phyloP scores from a whole-genome alignment of 2,113 vertebrate species.

The Pampusana beccarii region DNA sequence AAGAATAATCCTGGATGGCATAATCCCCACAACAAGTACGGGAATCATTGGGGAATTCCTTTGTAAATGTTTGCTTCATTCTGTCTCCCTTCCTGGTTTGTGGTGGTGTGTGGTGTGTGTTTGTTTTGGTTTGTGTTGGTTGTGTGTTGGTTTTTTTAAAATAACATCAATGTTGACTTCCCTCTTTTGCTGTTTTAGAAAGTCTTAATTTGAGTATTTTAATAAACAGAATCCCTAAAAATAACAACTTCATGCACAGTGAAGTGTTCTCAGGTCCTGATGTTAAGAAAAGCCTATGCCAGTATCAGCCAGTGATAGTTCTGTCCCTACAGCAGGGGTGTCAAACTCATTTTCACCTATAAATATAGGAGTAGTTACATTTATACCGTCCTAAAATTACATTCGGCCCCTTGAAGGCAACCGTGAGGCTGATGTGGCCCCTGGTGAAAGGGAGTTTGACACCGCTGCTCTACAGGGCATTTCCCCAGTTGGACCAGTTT shows the following conservation, averaged over 20 bases:
- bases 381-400: too few species aligned
- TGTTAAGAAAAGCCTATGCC: neutral
- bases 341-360: too few species aligned
- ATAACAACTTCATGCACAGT: neutral
- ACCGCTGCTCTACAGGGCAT: neutral
- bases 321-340: too few species aligned
- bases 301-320: neutral
- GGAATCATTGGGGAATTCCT: neutral
- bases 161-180: neutral
- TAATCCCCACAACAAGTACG: neutral
- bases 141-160: neutral
- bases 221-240: slow-evolving; percentile 10
- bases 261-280: neutral
- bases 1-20: neutral
- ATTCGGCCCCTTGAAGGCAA: too few species aligned
- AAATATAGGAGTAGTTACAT: too few species aligned
- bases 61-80: neutral
- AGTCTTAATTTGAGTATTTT: slow-evolving; percentile 29
- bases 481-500: neutral
- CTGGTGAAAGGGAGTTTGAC: too few species aligned
- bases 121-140: too few species aligned
- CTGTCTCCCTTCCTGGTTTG: neutral
- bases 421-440: too few species aligned
- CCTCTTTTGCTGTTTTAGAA: neutral
- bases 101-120: too few species aligned